Percentiles rank a stretch among this genome's conserved stretches.
Conservation (phyloP, 2,113 vertebrate genomes). For the Leucoraja erinaceus region DNA sequence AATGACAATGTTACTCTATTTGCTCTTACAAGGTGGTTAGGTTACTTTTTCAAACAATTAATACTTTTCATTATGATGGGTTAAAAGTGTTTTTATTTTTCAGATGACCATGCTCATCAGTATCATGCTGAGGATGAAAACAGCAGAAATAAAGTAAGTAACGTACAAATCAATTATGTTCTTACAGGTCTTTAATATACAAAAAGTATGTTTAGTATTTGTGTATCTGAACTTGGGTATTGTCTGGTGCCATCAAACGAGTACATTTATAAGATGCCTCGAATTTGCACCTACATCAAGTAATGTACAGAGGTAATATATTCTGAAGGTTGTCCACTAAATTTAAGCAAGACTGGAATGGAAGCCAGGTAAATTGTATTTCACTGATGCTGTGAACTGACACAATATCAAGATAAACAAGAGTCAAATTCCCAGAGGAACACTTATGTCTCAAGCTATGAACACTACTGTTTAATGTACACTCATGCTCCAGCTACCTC, state of each 20-base stretch:
- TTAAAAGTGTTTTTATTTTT: not conserved
- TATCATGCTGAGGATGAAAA: not conserved
- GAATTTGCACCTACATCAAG: not conserved
- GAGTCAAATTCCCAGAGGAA: constrained; percentile 86
- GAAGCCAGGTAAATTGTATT: constrained; percentile 78
- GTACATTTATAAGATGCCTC: not conserved
- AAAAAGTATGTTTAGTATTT: not conserved
- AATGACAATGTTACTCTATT: not conserved
- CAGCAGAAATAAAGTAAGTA: no score
- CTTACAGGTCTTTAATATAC: no score
- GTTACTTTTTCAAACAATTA: not conserved
- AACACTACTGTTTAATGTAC: constrained; percentile 95
- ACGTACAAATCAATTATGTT: not conserved
- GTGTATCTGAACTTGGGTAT: not conserved
- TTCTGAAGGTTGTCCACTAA: not conserved
- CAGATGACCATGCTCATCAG: no score
- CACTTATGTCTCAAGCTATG: constrained; percentile 79
- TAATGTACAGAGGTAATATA: constrained; percentile 15
- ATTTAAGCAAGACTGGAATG: constrained; percentile 69
- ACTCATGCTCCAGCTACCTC: constrained; percentile 96
- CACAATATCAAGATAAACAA: constrained; percentile 95
- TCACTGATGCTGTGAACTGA: constrained; percentile 68
- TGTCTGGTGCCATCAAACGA: no score
- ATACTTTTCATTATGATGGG: not conserved
- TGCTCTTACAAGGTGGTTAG: not conserved